Evolutionary conservation across 1,140 invertebrate species (phyloP).

Genomic region (Delia radicum): DNA sequence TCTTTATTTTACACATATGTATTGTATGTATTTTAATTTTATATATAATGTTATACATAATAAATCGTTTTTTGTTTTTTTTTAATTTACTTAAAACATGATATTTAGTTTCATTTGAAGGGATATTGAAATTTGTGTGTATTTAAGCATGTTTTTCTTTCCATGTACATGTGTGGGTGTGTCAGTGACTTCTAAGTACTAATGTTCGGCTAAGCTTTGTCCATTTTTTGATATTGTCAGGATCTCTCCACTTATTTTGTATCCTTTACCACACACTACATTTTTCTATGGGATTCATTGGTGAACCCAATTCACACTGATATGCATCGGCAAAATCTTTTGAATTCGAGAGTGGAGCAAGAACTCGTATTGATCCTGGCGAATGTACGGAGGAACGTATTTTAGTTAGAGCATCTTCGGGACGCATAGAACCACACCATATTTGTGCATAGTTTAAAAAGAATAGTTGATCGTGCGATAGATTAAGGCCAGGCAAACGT

Average conservation of each 20-base stretch:
- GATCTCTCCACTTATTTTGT: not conserved
- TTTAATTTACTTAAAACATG: not conserved
- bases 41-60: too few relatives aligned
- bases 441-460: constrained; percentile 89
- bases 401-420: constrained; percentile 92
- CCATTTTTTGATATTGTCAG: not conserved
- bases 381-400: constrained; percentile 93
- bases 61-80: not conserved
- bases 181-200: not conserved
- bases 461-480: constrained; percentile 85
- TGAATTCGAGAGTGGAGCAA: constrained; percentile 91
- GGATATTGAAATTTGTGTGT: not conserved
- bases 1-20: too few relatives aligned
- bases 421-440: constrained; percentile 96
- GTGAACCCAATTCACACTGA: constrained; percentile 73
- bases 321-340: constrained; percentile 85
- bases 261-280: constrained; percentile 85
- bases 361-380: constrained; percentile 87
- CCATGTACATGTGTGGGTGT: not conserved
- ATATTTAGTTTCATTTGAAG: not conserved
- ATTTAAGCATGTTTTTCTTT: not conserved
- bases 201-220: not conserved
- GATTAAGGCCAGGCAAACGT: constrained; percentile 74
- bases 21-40: too few relatives aligned
- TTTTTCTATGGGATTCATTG: constrained; percentile 90